Conservation (phyloP, 2,797 vertebrate species). For the Cryptoprocta ferox region DNA sequence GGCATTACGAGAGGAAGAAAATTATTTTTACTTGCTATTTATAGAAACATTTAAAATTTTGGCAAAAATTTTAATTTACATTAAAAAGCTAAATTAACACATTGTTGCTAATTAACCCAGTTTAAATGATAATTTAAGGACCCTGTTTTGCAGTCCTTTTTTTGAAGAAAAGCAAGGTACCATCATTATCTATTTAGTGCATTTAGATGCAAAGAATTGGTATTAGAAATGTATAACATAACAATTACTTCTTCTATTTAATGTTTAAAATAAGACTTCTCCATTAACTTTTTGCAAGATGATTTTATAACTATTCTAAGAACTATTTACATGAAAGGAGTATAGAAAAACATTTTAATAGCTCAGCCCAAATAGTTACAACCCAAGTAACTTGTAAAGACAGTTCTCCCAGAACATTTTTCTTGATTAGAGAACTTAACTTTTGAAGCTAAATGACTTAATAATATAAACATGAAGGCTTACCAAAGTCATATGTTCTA, state of each 20-base stretch:
- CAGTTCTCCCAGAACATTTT: not conserved
- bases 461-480: not conserved
- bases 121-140: not conserved
- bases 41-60: constrained; percentile 14
- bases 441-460: constrained; percentile 41
- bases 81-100: constrained; percentile 31
- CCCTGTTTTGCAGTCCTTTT: not conserved
- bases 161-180: not conserved
- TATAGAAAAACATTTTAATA: not conserved
- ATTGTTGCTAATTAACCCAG: not conserved
- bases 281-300: not conserved
- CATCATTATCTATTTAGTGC: not conserved
- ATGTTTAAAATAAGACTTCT: constrained; percentile 23
- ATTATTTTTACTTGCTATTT: constrained; percentile 28
- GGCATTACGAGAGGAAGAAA: not conserved
- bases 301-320: not conserved
- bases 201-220: not conserved
- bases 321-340: not conserved
- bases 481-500: not conserved
- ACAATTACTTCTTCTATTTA: not conserved
- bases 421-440: constrained; percentile 1
- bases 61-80: constrained; percentile 12
- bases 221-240: not conserved
- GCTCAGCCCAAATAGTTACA: not conserved
- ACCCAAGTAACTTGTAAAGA: not conserved